Base-by-base conservation (phyloP, 2,113 vertebrate species). In the Bubalus kerabau region DNA sequence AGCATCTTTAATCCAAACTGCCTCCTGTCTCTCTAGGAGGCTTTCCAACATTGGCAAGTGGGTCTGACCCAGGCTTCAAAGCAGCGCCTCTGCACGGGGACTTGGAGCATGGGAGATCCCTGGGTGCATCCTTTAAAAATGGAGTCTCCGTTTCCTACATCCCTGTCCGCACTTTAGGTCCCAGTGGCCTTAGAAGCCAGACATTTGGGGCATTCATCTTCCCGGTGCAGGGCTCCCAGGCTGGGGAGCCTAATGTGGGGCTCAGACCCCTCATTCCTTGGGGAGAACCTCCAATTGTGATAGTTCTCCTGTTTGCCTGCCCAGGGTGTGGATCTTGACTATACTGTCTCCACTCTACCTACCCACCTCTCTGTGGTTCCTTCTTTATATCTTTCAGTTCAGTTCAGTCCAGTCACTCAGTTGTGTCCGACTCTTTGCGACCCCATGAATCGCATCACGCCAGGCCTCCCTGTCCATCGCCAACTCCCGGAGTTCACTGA, bases 61-160 rank as follows among this genome's bases (percentile, higher is more conserved):
- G 3, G 19, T 54, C 80, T 54, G 48, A 82, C 80, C 32, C 48
- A n/a, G 50, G 48, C 32, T 54, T 54, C 80, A 54, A 23, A 82
- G 10, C n/a, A 54, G 32, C 2, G 0, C 32, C 50, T 54, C 11
- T 54, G 50, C 12, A 52, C 0, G 0, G 19, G 80, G 30, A 13
- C 80, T n/a, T 21, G 2, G 19, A 54, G 50, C 30, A 24, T 52
- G 19, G 6, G 80, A 54, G 50, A n/a, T 54, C 32, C 28, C 21
- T 82, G 10, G 8, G 11, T 36, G 19, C 19, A 8, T 13, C 19
- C 50, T 54, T 82, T 82, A 24, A 23, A 52, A 82, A 13, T 11
- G 36, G 46, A 32, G 3, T n/a, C 11, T 54, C 32, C 1, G 2
- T 7, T 82, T 54, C 50, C 50, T 36, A n/a, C 11, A 14, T 50